A percentile compares a stretch with the other conserved stretches of the same genome.
Evolutionary conservation across 2,888 invertebrate species (phyloP).

Genomic region (Clivina fossor): DNA sequence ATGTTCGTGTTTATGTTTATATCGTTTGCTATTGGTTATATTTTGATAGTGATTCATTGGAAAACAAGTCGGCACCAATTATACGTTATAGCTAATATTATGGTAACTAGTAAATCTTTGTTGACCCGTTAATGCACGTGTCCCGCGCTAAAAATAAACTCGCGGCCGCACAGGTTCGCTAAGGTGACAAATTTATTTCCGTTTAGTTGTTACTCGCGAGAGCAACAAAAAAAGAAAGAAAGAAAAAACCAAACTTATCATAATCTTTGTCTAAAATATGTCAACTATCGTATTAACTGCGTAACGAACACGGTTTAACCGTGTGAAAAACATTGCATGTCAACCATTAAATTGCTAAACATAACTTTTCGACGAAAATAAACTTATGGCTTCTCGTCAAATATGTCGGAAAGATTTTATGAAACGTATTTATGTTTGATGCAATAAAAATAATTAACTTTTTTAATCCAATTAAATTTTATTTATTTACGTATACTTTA

Average conservation of each 20-base stretch:
- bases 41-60: no score
- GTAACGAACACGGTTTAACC: background rate
- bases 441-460: background rate
- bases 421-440: background rate
- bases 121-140: no score
- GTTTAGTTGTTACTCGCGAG: background rate
- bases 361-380: constrained; percentile 22
- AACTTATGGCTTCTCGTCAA: background rate
- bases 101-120: no score
- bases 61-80: no score
- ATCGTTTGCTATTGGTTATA: no score
- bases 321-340: constrained; percentile 13
- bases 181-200: constrained; percentile 21
- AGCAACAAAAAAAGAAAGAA: constrained; percentile 6
- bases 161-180: constrained; percentile 1
- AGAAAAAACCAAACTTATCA: constrained; percentile 5
- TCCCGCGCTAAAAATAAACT: constrained; percentile 15
- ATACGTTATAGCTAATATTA: no score
- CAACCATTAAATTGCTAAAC: constrained; percentile 26
- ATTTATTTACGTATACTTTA: background rate
- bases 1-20: no score
- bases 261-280: constrained; percentile 13
- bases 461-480: background rate
- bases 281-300: constrained; percentile 21
- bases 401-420: no score